Evolutionary conservation across 2,113 vertebrate genomes (phyloP).

Genomic region (Menidia beryllina): DNA sequence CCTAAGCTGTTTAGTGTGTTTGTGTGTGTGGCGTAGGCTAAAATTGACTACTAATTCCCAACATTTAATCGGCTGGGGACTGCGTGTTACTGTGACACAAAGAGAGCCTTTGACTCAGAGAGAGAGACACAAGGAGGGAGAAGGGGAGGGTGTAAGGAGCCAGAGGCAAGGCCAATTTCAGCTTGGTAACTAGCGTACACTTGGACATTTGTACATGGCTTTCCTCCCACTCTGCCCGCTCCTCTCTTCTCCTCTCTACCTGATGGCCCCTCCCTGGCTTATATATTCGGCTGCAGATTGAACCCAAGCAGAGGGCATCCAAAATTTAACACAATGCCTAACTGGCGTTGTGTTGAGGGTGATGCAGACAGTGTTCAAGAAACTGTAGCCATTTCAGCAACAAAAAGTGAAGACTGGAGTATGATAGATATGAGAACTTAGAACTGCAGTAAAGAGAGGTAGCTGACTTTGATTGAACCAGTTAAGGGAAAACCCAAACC

Average conservation of each 20-base stretch:
- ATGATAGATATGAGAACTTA: no score
- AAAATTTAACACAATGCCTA: conserved; percentile 38
- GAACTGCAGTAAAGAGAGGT: no score
- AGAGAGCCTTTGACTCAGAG: conserved; percentile 79
- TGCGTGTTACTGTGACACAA: conserved; percentile 83
- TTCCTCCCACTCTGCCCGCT: conserved; percentile 54
- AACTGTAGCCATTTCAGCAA: not conserved
- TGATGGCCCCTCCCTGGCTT: conserved; percentile 55
- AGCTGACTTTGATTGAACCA: no score
- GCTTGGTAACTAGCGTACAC: conserved; percentile 67
- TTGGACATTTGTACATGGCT: conserved; percentile 72
- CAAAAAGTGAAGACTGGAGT: not conserved
- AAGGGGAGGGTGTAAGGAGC: conserved; percentile 71
- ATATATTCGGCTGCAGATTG: conserved; percentile 48
- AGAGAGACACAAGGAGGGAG: conserved; percentile 63
- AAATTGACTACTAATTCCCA: conserved; percentile 86
- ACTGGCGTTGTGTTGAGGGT: not conserved
- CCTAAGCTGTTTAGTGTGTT: conserved; percentile 79
- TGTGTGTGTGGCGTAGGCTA: conserved; percentile 76
- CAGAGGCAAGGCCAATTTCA: conserved; percentile 76
- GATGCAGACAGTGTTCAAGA: not conserved
- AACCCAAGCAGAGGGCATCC: conserved; percentile 23
- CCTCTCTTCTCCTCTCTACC: conserved; percentile 66
- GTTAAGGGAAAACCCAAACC: no score
- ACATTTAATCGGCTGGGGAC: conserved; percentile 84